Evolutionary conservation across 2,113 vertebrate species (phyloP), one percentile per base, ranked within the genome.

Genomic region (Rostratula benghalensis): DNA sequence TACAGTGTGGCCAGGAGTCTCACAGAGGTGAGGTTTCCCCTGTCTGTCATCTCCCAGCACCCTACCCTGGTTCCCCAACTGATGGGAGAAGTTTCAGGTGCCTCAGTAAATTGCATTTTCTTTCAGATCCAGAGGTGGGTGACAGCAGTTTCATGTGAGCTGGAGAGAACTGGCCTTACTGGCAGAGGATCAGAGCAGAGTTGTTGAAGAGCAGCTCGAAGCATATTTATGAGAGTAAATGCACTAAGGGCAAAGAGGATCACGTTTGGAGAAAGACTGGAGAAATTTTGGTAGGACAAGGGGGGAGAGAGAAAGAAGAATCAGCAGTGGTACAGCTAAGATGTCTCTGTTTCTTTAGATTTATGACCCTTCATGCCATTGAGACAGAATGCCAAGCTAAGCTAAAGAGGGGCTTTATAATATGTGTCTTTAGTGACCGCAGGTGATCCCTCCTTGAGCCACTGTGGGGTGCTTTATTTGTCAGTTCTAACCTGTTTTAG

Each of bases 361-460:
- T 4, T 48, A 81, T 0, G 2, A 41, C 4, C 11, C 7, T 51
- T 86, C 56, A 51, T 70, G 30, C 16, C 2, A 1, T 56, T 3
- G 2, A 94, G 21, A 8, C 10, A 1, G 35, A n/a, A 4, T 80
- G 22, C 41, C 35, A 64, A 73, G 17, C 39, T 89, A 61, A 87
- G 68, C 35, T 84, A 64, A 85, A 87, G 35, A 56, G 24, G 14
- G n/a, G 4, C 14, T 51, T 51, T 60, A 10, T 2, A 9, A 24
- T 35, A 43, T 8, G 3, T 51, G 39, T 35, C 64, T 90, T 81
- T 60, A 80, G 18, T 50, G 39, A 54, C 20, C 0, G 3, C 19
- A 67, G n/a, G 10, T 83, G 48, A 76, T 75, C 22, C 10, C 5
- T 83, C 28, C 67, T 43, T 86, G 28, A 56, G 63, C 25, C 15